Percentiles rank a stretch among this genome's conserved stretches.
phyloP scores from a whole-genome alignment of 2,113 vertebrate genomes.

The Gobiocypris rarus region DNA sequence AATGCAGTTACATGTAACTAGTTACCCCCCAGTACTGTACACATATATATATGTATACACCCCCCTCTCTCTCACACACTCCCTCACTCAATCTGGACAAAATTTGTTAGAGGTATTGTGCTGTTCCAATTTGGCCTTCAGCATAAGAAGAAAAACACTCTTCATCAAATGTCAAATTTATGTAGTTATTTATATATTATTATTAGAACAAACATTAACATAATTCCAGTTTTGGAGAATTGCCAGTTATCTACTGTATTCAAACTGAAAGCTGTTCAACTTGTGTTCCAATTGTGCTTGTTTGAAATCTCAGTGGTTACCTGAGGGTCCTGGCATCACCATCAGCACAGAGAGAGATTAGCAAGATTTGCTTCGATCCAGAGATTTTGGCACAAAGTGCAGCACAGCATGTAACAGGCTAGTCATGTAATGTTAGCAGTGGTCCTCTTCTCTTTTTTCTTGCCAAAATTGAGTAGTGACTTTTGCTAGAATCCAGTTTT shows the following conservation, averaged over 20 bases:
- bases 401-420: neutral
- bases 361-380: conserved; percentile 40
- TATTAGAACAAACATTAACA: conserved; percentile 74
- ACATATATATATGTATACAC: no score
- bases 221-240: conserved; percentile 69
- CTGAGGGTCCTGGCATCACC: conserved; percentile 44
- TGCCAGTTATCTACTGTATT: conserved; percentile 68
- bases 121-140: conserved; percentile 50
- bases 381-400: conserved; percentile 37
- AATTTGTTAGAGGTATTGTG: neutral
- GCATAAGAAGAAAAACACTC: conserved; percentile 58
- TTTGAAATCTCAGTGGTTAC: conserved; percentile 66
- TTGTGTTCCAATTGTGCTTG: conserved; percentile 62
- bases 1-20: no score
- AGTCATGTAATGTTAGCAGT: conserved; percentile 22
- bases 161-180: conserved; percentile 64
- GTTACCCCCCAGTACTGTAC: no score
- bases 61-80: neutral
- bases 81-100: neutral
- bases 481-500: neutral
- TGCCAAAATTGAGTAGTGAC: conserved; percentile 5
- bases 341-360: conserved; percentile 49
- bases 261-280: conserved; percentile 66
- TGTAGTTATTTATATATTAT: conserved; percentile 68
- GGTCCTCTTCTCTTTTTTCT: neutral